Evolutionary conservation across 2,113 vertebrate genomes (phyloP).

Genomic region (Esox niger): DNA sequence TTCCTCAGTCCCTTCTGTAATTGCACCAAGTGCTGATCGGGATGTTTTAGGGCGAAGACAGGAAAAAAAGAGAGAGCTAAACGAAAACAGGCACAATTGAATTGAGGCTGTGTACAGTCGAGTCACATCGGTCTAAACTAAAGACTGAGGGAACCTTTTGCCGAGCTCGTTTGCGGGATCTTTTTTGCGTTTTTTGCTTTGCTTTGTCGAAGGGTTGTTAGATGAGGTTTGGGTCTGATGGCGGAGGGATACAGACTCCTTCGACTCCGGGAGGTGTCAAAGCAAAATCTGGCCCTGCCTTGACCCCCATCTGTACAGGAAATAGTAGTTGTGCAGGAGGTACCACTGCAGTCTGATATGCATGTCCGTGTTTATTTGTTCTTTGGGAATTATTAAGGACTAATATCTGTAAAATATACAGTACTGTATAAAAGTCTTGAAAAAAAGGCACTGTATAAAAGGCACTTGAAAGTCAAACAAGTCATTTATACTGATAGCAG

Average conservation of each 20-base stretch:
- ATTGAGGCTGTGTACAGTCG: no score
- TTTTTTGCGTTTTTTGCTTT: neutral
- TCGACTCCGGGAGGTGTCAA: constrained; percentile 33
- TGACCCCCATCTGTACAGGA: constrained; percentile 21
- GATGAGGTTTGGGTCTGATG: constrained; percentile 33
- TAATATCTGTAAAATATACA: neutral
- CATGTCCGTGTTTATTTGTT: neutral
- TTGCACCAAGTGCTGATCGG: neutral
- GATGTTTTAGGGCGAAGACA: neutral
- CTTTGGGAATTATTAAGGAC: no score
- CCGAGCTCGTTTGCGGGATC: neutral
- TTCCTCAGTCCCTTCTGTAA: constrained; percentile 1
- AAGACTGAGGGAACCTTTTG: neutral
- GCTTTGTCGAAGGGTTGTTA: constrained; percentile 22
- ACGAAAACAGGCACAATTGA: neutral
- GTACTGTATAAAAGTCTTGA: no score
- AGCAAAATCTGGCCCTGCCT: constrained; percentile 24
- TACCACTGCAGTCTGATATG: neutral
- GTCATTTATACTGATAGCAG: no score
- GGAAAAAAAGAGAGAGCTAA: neutral
- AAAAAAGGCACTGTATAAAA: no score
- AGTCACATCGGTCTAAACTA: no score
- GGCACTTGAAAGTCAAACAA: no score
- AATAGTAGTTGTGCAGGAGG: neutral
- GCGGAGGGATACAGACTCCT: constrained; percentile 19